Percentiles rank a stretch among this genome's conserved stretches.
Conservation (phyloP, 2,888 invertebrate genomes). For the Limnephilus lunatus region DNA sequence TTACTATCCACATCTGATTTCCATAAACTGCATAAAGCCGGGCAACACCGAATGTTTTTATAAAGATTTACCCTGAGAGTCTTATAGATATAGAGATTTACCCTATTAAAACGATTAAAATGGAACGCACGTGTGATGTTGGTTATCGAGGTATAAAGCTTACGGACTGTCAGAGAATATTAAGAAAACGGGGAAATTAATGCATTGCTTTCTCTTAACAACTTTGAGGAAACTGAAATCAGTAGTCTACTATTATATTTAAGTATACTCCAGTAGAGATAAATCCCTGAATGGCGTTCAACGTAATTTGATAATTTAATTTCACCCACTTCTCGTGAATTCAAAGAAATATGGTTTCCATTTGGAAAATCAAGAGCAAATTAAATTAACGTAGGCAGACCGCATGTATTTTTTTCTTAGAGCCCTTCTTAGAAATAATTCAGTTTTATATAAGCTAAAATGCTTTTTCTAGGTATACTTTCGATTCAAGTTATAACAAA, state of each 20-base stretch:
- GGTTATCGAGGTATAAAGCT: no score
- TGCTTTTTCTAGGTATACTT: background rate
- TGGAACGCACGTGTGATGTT: no score
- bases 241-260: background rate
- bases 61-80: no score
- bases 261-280: background rate
- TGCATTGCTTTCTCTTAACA: background rate
- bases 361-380: background rate
- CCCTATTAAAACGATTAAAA: no score
- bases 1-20: no score
- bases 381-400: background rate
- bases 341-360: background rate
- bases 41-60: no score
- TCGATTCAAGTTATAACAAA: background rate
- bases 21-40: no score
- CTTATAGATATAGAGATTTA: no score
- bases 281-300: background rate
- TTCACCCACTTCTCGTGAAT: background rate
- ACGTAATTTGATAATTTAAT: background rate
- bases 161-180: no score
- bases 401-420: background rate
- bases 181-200: no score
- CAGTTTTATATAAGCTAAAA: background rate
- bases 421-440: background rate
- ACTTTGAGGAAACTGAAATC: background rate